phyloP scores from a whole-genome alignment of 2,888 invertebrate species.

The Thysanoteuthis rhombus region DNA sequence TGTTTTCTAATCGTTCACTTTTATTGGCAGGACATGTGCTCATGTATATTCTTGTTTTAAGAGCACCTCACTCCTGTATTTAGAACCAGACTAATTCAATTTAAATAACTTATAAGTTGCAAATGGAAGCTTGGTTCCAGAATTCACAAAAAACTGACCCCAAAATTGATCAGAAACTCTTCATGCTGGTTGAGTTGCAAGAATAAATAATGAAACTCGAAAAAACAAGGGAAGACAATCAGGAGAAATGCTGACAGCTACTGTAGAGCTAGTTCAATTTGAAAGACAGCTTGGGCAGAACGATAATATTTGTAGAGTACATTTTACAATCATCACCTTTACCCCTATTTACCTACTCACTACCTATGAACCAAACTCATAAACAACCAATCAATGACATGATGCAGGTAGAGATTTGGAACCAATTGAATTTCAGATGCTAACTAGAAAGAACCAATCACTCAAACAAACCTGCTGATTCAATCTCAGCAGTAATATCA shows the following conservation, averaged over 20 bases:
- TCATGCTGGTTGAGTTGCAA: background rate
- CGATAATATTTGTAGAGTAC: background rate
- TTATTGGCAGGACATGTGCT: too few species aligned
- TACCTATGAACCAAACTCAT: background rate
- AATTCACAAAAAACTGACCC: background rate
- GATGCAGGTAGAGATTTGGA: background rate
- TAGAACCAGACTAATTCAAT: too few species aligned
- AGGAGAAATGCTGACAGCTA: background rate
- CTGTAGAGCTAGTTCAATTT: background rate
- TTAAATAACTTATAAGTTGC: too few species aligned
- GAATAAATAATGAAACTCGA: background rate
- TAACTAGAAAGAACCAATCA: background rate
- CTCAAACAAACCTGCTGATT: background rate
- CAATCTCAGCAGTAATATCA: background rate
- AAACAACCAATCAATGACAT: background rate
- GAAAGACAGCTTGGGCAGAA: background rate
- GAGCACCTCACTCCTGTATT: too few species aligned
- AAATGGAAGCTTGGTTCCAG: background rate
- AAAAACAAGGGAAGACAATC: background rate
- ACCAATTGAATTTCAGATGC: background rate
- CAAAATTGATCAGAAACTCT: background rate
- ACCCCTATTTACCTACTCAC: background rate
- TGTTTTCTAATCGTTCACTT: too few species aligned
- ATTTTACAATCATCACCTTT: background rate
- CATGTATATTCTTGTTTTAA: too few species aligned